A percentile compares a stretch with the other conserved stretches of the same genome.
Evolutionary conservation across 2,797 vertebrate genomes (phyloP).

Genomic region (Megaceryle alcyon): DNA sequence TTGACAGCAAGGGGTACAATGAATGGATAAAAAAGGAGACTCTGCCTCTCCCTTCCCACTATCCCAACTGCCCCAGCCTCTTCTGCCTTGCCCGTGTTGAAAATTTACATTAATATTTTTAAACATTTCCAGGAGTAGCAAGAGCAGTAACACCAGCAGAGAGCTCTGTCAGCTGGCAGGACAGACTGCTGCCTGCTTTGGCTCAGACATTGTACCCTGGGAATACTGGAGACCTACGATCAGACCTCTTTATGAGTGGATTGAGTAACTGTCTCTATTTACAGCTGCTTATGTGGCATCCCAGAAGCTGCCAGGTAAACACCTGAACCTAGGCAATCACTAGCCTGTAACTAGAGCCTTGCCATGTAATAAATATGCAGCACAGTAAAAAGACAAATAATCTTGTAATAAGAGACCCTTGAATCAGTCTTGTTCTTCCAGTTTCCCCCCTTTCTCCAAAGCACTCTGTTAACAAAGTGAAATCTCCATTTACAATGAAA

Average conservation of each 20-base stretch:
- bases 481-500: slow-evolving; percentile 9
- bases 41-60: background rate
- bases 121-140: slow-evolving; percentile 30
- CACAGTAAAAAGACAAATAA: slow-evolving; percentile 7
- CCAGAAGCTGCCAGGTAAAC: slow-evolving; percentile 52
- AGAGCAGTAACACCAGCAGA: slow-evolving; percentile 18
- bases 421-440: slow-evolving; percentile 30
- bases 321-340: slow-evolving; percentile 31
- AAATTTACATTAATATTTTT: slow-evolving; percentile 36
- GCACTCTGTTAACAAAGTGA: slow-evolving; percentile 23
- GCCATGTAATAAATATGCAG: slow-evolving; percentile 34
- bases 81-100: background rate
- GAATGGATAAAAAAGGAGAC: slow-evolving; percentile 17
- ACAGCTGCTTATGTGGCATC: slow-evolving; percentile 38
- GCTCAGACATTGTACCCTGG: background rate
- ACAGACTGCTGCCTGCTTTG: background rate
- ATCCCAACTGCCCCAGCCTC: background rate
- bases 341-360: slow-evolving; percentile 51
- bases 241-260: slow-evolving; percentile 32
- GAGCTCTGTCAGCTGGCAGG: background rate
- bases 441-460: background rate
- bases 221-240: slow-evolving; percentile 3
- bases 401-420: slow-evolving; percentile 51
- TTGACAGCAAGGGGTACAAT: background rate
- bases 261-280: slow-evolving; percentile 55